Evolutionary conservation across 2,797 vertebrate genomes (phyloP).

Genomic region (Gymnocypris eckloni): DNA sequence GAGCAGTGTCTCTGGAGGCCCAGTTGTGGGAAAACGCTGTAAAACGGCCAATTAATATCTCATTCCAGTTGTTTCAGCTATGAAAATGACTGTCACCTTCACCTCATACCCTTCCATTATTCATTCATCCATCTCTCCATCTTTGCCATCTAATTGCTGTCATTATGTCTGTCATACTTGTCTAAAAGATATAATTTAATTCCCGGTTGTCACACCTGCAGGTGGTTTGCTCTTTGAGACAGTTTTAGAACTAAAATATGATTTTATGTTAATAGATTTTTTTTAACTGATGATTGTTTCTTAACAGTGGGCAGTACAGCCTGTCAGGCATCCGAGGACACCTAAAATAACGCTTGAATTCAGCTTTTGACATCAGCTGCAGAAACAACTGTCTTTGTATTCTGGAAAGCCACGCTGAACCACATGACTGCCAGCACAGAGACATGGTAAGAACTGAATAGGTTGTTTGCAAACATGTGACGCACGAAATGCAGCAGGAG

Average conservation of each 20-base stretch:
- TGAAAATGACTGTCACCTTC: conserved; percentile 52
- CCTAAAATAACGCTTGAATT: not conserved
- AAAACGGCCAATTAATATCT: conserved; percentile 61
- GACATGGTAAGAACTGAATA: not conserved
- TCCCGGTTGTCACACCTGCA: conserved; percentile 9
- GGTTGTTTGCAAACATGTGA: no score
- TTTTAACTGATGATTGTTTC: not conserved
- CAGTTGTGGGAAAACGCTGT: conserved; percentile 33
- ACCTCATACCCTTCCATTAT: conserved; percentile 44
- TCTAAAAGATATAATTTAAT: conserved; percentile 43
- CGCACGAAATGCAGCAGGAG: no score
- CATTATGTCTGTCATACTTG: conserved; percentile 39
- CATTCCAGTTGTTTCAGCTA: conserved; percentile 46
- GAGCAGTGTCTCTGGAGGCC: conserved; percentile 21
- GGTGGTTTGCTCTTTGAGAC: not conserved
- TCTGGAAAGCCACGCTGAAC: not conserved
- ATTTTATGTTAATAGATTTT: conserved; percentile 3
- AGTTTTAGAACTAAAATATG: conserved; percentile 19
- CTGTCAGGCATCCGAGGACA: not conserved
- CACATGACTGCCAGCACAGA: not conserved
- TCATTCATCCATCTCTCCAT: conserved; percentile 30
- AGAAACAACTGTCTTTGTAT: conserved; percentile 27
- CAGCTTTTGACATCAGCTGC: not conserved
- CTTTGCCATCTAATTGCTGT: conserved; percentile 43
- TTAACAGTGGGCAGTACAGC: not conserved